A percentile compares a stretch with the other conserved stretches of the same genome.
These are phyloP conservation scores for Acrossocheilus fasciatus DNA, from an alignment of 2,797 vertebrate species.

Conservation along the genomic window DNA sequence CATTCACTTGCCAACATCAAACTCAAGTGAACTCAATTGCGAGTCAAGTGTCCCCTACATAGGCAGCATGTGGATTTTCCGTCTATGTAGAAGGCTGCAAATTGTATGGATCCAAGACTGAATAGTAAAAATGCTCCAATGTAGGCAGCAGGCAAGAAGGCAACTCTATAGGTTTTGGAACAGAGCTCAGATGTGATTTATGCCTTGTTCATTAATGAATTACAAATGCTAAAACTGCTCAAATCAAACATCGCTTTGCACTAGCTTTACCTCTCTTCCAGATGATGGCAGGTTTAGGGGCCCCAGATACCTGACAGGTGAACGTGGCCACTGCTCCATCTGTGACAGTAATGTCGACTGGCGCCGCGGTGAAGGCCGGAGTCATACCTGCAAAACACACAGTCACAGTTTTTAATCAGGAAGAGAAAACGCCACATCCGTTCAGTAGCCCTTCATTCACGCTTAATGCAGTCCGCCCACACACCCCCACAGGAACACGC, in stretches of 20 bases:
- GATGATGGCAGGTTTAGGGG: constrained; percentile 89
- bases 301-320: constrained; percentile 89
- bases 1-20: no score
- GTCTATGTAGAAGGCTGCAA: no score
- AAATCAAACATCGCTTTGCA: constrained; percentile 1
- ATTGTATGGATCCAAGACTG: no score
- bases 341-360: constrained; percentile 86
- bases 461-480: constrained; percentile 55
- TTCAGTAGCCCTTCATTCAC: background rate
- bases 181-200: background rate
- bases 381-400: constrained; percentile 79
- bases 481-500: constrained; percentile 17
- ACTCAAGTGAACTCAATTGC: no score
- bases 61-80: no score
- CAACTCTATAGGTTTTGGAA: no score
- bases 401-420: constrained; percentile 38
- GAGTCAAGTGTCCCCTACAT: no score
- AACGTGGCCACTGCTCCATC: constrained; percentile 85
- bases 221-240: background rate
- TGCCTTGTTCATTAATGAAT: background rate
- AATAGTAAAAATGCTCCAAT: no score
- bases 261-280: constrained; percentile 88
- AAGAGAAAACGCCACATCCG: background rate
- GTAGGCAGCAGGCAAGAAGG: no score
- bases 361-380: constrained; percentile 81